Evolutionary conservation across 2,888 invertebrate genomes (phyloP).

Genomic region (Nymphalis polychloros): DNA sequence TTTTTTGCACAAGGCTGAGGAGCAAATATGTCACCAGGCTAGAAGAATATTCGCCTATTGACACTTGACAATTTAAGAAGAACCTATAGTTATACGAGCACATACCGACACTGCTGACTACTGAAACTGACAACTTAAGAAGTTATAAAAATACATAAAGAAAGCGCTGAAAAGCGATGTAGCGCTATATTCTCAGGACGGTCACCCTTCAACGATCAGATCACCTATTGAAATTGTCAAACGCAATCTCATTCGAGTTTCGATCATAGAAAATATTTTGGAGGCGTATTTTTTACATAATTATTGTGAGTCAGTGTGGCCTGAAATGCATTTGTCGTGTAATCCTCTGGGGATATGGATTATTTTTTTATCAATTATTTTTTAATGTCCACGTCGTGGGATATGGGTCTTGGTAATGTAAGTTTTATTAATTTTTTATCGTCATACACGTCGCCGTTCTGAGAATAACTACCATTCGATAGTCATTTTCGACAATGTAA

Average conservation of each 20-base stretch:
- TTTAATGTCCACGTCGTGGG: constrained; percentile 68
- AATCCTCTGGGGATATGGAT: constrained; percentile 76
- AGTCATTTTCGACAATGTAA: not conserved
- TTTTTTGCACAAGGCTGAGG: not conserved
- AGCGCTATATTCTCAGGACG: constrained; percentile 6
- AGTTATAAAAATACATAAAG: no score
- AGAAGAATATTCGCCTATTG: no score
- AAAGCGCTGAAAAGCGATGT: no score
- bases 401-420: constrained; percentile 54
- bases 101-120: no score
- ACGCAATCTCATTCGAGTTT: constrained; percentile 45
- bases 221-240: constrained; percentile 55
- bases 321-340: constrained; percentile 80
- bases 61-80: no score
- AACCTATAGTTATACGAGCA: no score
- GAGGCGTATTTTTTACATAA: constrained; percentile 54
- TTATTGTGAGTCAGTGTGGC: constrained; percentile 72
- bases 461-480: not conserved
- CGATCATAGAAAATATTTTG: constrained; percentile 42
- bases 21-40: no score
- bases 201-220: constrained; percentile 51
- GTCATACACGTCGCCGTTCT: not conserved
- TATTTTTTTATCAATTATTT: constrained; percentile 69
- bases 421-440: constrained; percentile 38
- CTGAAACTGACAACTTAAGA: no score